Evolutionary conservation across 2,888 invertebrate genomes (phyloP), one percentile per base, ranked within the genome.

Genomic region (Epinotia demarniana): DNA sequence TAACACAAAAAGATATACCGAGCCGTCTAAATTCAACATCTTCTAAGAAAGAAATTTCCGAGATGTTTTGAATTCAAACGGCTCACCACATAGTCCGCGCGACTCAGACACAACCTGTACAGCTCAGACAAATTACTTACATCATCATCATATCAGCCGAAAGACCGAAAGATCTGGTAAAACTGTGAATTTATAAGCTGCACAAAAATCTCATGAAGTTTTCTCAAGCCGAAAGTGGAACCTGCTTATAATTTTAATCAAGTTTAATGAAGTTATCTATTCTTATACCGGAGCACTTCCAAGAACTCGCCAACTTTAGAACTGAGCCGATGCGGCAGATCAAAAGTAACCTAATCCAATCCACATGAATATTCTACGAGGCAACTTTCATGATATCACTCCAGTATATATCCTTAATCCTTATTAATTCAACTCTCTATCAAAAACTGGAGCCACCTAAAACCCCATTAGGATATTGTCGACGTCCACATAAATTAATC

Each of bases 371-470:
- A 73, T 62, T 72, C 27, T 46, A 73, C 23, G 39, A 67, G 23
- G 53, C 18, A 58, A 55, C 55, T 33, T 58, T n/a, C 67, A 19
- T 66, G 64, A 72, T 46, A 68, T 46, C 58, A 53, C 55, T 73
- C 57, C 62, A 62, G 62, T 69, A 68, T 27, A 27, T 27, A 27
- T 27, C 23, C 62, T 16, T n/a, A 62, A n/a, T n/a, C 57, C 57
- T 73, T 57, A 73, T 69, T 69, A 57, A 73, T 73, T 63, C 62
- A 69, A 9, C 2, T 18, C 46, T n/a, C 67, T 61, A 23, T 61
- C 73, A 63, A 73, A 57, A 68, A 64, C 57, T 39, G 63, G 39
- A 63, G 9, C 63, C 55, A 73, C 68, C 62, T 62, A 27, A 68
- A 73, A 73, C 16, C 67, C 39, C 53, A 73, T 73, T 68, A 62